Conservation (phyloP, 2,113 vertebrate species). For the Smithornis capensis region DNA sequence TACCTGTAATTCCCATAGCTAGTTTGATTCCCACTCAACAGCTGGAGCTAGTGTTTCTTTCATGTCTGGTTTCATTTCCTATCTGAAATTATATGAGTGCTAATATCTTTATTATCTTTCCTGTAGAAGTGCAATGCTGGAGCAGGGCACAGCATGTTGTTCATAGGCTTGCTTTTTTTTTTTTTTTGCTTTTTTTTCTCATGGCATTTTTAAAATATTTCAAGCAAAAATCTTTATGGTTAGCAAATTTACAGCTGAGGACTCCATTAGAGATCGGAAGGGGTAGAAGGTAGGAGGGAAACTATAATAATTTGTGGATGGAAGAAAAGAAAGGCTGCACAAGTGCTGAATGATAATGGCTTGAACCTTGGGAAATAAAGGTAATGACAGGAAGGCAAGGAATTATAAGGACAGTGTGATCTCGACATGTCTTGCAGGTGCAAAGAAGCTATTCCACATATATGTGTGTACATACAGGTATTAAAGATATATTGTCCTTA, state of each 20-base stretch:
- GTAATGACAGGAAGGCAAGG: constrained; percentile 34
- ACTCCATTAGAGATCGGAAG: not conserved
- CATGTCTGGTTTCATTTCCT: constrained; percentile 49
- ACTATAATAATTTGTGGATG: not conserved
- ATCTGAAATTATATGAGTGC: constrained; percentile 51
- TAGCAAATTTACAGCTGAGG: constrained; percentile 67
- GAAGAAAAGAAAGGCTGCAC: constrained; percentile 17
- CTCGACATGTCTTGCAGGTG: constrained; percentile 34
- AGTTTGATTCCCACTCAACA: constrained; percentile 51
- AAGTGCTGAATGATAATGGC: constrained; percentile 40
- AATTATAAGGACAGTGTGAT: constrained; percentile 31
- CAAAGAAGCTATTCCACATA: not conserved
- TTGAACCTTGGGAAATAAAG: constrained; percentile 20
- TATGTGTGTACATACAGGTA: not conserved
- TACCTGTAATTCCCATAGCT: constrained; percentile 64
- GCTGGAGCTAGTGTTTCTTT: constrained; percentile 35
- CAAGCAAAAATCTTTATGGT: constrained; percentile 50
- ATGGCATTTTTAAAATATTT: constrained; percentile 40
- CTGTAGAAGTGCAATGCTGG: not conserved
- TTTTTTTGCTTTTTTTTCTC: not conserved
- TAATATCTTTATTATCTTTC: constrained; percentile 65
- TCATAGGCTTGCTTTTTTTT: not conserved
- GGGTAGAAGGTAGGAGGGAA: constrained; percentile 17
- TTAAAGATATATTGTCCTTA: not conserved
- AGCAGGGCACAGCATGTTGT: not conserved